Evolutionary conservation across 2,797 vertebrate species (phyloP).

Genomic region (Arremon aurantiirostris): DNA sequence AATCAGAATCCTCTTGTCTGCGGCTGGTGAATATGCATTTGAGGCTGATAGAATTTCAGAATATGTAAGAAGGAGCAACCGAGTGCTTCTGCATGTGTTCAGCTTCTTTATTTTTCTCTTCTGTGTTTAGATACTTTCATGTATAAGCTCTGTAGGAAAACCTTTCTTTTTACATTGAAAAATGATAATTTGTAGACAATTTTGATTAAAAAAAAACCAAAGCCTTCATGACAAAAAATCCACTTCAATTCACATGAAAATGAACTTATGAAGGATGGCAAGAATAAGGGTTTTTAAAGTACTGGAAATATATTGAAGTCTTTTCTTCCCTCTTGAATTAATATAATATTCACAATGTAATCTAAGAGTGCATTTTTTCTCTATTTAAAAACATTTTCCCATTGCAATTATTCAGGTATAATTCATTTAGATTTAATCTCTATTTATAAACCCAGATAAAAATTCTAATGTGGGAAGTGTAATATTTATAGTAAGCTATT

Average conservation of each 20-base stretch:
- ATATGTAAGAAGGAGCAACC: neutral
- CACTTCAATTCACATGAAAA: neutral
- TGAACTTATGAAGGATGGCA: neutral
- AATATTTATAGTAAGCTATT: neutral
- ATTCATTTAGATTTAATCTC: neutral
- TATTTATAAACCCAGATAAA: neutral
- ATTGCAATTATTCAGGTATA: neutral
- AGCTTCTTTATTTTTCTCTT: neutral
- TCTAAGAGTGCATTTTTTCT: neutral
- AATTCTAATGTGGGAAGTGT: neutral
- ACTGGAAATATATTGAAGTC: neutral
- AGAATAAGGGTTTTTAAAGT: neutral
- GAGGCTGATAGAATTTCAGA: neutral
- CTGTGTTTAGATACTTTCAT: neutral
- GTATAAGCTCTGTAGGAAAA: neutral
- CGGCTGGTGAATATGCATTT: neutral
- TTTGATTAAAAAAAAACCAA: neutral
- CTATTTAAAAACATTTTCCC: neutral
- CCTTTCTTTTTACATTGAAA: neutral
- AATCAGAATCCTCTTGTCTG: neutral
- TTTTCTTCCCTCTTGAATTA: neutral
- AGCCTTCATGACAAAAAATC: neutral
- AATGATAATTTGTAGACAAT: neutral
- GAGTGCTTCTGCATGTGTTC: neutral
- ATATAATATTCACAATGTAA: neutral